Conservation (phyloP, 2,797 vertebrate species). For the Tinamus major region DNA sequence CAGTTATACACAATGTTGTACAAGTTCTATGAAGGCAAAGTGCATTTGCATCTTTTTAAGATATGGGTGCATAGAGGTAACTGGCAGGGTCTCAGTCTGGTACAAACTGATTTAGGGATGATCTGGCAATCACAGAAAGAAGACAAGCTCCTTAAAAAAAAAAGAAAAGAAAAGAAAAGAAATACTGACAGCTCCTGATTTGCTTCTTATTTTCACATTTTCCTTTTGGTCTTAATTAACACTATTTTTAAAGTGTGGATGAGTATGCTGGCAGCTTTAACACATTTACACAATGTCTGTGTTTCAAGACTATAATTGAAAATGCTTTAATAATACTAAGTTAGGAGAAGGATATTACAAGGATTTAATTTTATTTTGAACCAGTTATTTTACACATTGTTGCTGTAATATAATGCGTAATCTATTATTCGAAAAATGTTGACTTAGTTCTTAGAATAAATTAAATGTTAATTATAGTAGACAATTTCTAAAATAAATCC, state of each 20-base stretch:
- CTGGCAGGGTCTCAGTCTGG: background rate
- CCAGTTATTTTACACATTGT: conserved; percentile 25
- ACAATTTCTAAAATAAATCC: conserved; percentile 27
- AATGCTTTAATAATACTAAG: conserved; percentile 26
- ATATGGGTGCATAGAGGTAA: rapidly evolving
- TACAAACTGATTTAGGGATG: background rate
- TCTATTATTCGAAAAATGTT: conserved; percentile 34
- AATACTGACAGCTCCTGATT: background rate
- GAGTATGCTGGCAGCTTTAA: conserved; percentile 39
- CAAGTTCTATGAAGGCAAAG: background rate
- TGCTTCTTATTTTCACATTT: conserved; percentile 37
- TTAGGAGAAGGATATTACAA: conserved; percentile 44
- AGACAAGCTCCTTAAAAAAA: background rate
- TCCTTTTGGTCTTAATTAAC: conserved; percentile 52
- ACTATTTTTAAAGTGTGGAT: conserved; percentile 22
- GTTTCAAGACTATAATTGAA: conserved; percentile 43
- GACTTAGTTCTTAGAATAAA: conserved; percentile 1
- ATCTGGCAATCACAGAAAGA: background rate
- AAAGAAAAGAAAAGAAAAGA: background rate
- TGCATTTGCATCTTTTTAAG: background rate
- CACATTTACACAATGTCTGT: background rate
- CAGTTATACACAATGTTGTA: background rate
- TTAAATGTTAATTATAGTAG: too few relatives aligned
- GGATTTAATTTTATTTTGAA: conserved; percentile 47
- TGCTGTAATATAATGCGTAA: background rate